These are phyloP conservation scores for Arothron firmamentum DNA, from an alignment of 2,113 vertebrate species.

Conservation along the genomic window DNA sequence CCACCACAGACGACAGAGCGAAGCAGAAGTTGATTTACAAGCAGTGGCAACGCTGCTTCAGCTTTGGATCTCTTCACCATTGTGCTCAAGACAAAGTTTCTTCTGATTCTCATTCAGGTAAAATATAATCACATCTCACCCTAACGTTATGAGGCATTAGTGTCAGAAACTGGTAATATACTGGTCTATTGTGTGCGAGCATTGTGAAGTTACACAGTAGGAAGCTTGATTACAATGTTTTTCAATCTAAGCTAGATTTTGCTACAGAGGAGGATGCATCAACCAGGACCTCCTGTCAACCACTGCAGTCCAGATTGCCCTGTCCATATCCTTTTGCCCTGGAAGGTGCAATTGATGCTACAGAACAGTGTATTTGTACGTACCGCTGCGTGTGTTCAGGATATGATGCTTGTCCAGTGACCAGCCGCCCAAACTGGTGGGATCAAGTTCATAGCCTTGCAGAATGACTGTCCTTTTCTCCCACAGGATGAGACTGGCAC, in stretches of 20 bases:
- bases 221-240: too few species aligned
- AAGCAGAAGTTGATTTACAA: constrained; percentile 1
- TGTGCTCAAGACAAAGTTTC: neutral
- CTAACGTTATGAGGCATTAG: neutral
- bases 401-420: constrained; percentile 95
- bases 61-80: neutral
- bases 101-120: neutral
- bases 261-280: too few species aligned
- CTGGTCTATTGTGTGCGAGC: too few species aligned
- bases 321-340: too few species aligned
- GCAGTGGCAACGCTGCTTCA: neutral
- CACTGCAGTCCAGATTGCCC: too few species aligned
- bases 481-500: constrained; percentile 93
- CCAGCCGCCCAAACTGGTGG: constrained; percentile 94
- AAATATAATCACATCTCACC: neutral
- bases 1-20: constrained; percentile 1
- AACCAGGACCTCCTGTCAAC: too few species aligned
- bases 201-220: too few species aligned
- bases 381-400: constrained; percentile 92
- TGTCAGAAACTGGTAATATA: too few species aligned
- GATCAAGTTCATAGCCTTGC: constrained; percentile 95
- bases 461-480: constrained; percentile 92
- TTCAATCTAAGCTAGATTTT: too few species aligned
- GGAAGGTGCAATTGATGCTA: neutral
- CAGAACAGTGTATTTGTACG: constrained; percentile 14